phyloP scores from a whole-genome alignment of 2,888 invertebrate species.

The Aradus depressus region DNA sequence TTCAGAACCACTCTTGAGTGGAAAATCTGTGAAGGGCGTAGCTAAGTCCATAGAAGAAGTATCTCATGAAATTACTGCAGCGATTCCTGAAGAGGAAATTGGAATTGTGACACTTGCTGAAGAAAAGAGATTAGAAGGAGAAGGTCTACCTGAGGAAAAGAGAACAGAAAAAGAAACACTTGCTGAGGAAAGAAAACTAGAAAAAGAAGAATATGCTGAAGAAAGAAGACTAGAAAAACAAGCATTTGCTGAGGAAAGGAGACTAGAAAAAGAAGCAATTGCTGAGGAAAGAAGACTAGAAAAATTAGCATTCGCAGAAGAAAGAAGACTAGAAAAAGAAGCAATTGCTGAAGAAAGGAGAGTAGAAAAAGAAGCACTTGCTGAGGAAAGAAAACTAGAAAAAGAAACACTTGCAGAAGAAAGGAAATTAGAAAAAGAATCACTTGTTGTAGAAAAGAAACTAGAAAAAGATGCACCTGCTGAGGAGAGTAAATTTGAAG shows the following conservation, averaged over 20 bases:
- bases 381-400: constrained; percentile 1
- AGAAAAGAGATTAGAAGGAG: background rate
- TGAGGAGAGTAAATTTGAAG: background rate
- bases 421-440: background rate
- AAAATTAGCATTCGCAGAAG: constrained; percentile 1
- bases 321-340: constrained; percentile 1
- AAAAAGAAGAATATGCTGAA: constrained; percentile 7
- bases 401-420: background rate
- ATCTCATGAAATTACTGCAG: background rate
- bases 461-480: background rate
- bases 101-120: background rate
- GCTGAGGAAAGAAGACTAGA: constrained; percentile 1
- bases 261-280: background rate
- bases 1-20: background rate
- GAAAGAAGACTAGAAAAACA: background rate
- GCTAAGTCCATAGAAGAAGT: background rate
- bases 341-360: background rate
- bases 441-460: background rate
- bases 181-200: background rate
- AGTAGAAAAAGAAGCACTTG: constrained; percentile 1
- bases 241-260: background rate
- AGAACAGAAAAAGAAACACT: constrained; percentile 34
- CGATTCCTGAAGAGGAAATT: background rate
- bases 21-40: background rate
- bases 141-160: constrained; percentile 35